Evolutionary conservation across 1,140 invertebrate species (phyloP).

Genomic region (Epicauta chinensis): DNA sequence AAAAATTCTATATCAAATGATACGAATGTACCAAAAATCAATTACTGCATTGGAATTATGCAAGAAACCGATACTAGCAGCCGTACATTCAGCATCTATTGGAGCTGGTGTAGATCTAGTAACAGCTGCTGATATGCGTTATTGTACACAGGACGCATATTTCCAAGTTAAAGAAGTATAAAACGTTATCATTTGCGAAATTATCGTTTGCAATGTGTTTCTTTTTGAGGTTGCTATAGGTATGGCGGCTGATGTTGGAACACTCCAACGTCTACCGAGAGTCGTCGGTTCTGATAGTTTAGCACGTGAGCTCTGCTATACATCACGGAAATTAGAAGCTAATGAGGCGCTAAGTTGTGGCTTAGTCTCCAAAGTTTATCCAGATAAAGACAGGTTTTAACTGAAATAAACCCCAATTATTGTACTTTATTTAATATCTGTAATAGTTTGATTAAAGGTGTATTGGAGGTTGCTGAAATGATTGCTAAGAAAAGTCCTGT

Average conservation of each 20-base stretch:
- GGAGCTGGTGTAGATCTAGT: constrained; percentile 87
- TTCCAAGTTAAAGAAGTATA: constrained; percentile 87
- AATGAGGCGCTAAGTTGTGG: constrained; percentile 73
- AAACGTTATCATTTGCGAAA: constrained; percentile 12
- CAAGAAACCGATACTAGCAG: constrained; percentile 82
- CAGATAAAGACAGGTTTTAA: constrained; percentile 59
- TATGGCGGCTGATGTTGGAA: constrained; percentile 91
- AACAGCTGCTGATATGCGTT: constrained; percentile 84
- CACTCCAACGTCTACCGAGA: constrained; percentile 90
- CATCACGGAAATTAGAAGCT: constrained; percentile 73
- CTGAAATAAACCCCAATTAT: background rate
- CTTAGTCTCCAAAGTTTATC: constrained; percentile 68
- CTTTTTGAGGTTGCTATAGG: constrained; percentile 57
- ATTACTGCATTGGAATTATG: constrained; percentile 74
- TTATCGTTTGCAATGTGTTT: background rate
- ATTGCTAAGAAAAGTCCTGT: constrained; percentile 93
- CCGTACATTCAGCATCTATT: constrained; percentile 82
- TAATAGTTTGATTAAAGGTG: constrained; percentile 60
- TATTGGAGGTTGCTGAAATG: constrained; percentile 63
- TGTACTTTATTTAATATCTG: constrained; percentile 16
- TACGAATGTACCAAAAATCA: constrained; percentile 68
- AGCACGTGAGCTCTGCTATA: constrained; percentile 80
- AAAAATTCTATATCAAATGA: constrained; percentile 56
- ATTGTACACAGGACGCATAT: constrained; percentile 84
- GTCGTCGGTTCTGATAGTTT: constrained; percentile 83